Conservation (phyloP, 2,888 invertebrate species). For the Diachrysia chrysitis region DNA sequence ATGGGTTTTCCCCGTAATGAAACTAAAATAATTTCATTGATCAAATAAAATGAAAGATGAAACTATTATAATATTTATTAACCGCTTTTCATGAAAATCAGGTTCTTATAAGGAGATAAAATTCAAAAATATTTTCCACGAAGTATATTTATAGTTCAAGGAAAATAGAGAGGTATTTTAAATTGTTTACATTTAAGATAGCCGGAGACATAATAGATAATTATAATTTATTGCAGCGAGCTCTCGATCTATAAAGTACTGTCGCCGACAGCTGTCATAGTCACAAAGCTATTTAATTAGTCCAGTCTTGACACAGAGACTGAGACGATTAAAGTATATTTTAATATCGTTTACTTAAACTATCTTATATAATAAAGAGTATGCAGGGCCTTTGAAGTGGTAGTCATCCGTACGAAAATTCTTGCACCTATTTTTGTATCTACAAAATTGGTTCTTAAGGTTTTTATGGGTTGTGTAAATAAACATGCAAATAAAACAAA, state of each 20-base stretch:
- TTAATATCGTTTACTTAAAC: background rate
- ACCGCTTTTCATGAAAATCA: background rate
- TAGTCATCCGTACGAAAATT: background rate
- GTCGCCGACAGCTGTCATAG: slow-evolving; percentile 66
- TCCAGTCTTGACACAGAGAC: slow-evolving; percentile 49
- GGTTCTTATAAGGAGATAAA: background rate
- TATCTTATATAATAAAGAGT: background rate
- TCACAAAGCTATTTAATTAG: slow-evolving; percentile 68
- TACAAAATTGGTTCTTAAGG: too few species aligned
- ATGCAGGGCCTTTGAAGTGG: background rate
- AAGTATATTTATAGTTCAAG: background rate
- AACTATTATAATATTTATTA: slow-evolving; percentile 6
- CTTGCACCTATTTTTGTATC: too few species aligned
- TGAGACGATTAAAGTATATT: slow-evolving; percentile 15
- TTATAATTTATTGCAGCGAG: background rate
- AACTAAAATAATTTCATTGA: slow-evolving; percentile 9
- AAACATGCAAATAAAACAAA: too few species aligned
- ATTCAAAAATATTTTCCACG: background rate
- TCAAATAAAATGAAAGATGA: background rate
- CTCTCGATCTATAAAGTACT: slow-evolving; percentile 41
- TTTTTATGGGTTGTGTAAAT: too few species aligned
- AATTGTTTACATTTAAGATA: background rate
- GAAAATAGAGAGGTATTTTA: too few species aligned
- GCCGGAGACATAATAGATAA: background rate
- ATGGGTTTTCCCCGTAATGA: slow-evolving; percentile 30